Evolutionary conservation across 2,797 vertebrate genomes (phyloP).

Genomic region (Arctocebus calabarensis): DNA sequence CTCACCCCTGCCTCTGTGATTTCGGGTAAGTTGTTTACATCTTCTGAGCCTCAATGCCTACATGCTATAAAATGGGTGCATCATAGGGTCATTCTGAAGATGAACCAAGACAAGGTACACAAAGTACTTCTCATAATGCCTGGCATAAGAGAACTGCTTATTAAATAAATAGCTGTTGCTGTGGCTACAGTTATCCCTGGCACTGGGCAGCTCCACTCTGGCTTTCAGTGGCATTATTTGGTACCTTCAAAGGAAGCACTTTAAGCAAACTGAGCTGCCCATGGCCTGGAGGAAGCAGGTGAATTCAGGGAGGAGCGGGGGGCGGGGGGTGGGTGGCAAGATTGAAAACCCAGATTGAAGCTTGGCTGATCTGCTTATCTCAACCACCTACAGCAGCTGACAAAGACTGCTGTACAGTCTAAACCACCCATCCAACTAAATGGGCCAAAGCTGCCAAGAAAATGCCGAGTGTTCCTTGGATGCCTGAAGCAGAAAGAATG

Average conservation of each 20-base stretch:
- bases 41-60: neutral
- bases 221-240: neutral
- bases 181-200: neutral
- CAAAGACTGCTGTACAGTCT: neutral
- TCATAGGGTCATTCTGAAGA: neutral
- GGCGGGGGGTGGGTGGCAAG: neutral
- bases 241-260: neutral
- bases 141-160: neutral
- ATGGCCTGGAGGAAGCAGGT: constrained; percentile 23
- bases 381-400: neutral
- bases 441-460: constrained; percentile 39
- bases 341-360: neutral
- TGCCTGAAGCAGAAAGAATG: constrained; percentile 38
- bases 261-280: neutral
- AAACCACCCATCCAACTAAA: constrained; percentile 2
- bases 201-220: neutral
- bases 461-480: constrained; percentile 36
- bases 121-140: neutral
- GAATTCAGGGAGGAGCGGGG: neutral
- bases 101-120: neutral
- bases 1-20: neutral
- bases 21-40: neutral
- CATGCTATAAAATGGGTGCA: neutral
- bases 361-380: neutral
- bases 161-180: neutral